Percentiles rank a stretch among this genome's conserved stretches.
Conservation (phyloP, 2,797 vertebrate genomes). For the Enteromius radiatus region DNA sequence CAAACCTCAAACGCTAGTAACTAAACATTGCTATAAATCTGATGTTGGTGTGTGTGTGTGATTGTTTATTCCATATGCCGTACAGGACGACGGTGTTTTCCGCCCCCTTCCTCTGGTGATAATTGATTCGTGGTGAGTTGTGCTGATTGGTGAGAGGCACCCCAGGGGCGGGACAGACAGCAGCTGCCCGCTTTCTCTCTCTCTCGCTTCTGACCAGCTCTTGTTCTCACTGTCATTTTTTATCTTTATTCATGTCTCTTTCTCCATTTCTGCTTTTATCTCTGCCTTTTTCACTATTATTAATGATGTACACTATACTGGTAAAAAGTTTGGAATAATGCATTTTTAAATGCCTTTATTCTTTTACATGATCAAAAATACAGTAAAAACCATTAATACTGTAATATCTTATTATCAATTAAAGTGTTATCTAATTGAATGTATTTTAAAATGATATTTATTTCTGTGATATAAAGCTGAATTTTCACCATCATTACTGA, state of each 20-base stretch:
- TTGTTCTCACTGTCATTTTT: not conserved
- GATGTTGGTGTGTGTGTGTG: no score
- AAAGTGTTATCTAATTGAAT: no score
- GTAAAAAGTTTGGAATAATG: not conserved
- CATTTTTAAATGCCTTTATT: not conserved
- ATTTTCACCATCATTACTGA: not conserved
- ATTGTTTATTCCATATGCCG: conserved; percentile 75
- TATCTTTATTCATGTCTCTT: not conserved
- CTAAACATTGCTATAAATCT: not conserved
- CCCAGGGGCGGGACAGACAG: conserved; percentile 77
- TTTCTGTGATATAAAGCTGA: not conserved
- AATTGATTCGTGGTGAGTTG: conserved; percentile 84
- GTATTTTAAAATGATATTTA: not conserved
- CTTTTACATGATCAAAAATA: not conserved
- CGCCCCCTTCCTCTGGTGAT: conserved; percentile 86
- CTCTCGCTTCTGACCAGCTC: not conserved
- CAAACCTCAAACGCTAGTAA: not conserved
- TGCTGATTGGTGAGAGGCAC: conserved; percentile 87
- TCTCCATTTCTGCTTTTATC: not conserved
- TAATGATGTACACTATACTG: not conserved
- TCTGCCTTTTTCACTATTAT: not conserved
- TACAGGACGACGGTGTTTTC: conserved; percentile 76
- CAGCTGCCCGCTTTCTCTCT: conserved; percentile 66
- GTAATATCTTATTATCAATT: not conserved
- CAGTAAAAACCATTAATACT: not conserved